Base-by-base conservation (phyloP, 2,797 vertebrate species). In the Sarcoramphus papa region DNA sequence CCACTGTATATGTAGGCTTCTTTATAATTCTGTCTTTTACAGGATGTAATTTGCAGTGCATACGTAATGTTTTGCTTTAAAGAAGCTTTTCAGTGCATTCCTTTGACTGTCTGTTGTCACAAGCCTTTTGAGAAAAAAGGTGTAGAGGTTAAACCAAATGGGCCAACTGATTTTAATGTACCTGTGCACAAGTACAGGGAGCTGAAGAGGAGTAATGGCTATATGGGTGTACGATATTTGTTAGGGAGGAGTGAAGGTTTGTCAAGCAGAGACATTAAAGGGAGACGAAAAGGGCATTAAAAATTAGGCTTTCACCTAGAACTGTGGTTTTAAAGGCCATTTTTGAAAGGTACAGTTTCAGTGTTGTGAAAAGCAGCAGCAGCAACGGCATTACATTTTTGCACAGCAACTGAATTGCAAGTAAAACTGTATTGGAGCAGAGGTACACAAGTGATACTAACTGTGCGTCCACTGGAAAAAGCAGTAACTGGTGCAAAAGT, bases 161-260 rank as follows among this genome's bases (percentile, higher is more conserved):
- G 9, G 14, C 14, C 31, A 48, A 48, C 14, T 56, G 28, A 51
- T 93, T 78, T 90, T 64, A 30, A 68, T 28, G 4, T 67, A 62
- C 14, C 14, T 62, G 21, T 27, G 37, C 50, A 33, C 23, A 70
- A 53, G 43, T 62, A 78, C 21, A 28, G 23, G 14, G 14, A 33
- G 22, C 9, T 41, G 37, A 64, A 65, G 40, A 56, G 51, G 19
- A 77, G 21, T 37, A 74, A 64, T 0, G 1, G 5, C 12, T 41
- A 11, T 31, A 76, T 17, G 9, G 28, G 13, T 0, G 0, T 6
- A 30, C 0, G 6, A 23, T 84, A 75, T 25, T 30, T 47, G 11
- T 60, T 62, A 72, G 17, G 17, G 27, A 65, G 19, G 51, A 68
- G 15, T 8, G 12, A 73, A 57, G 12, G 5, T 62, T 54, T 88